Evolutionary conservation across 2,113 vertebrate species (phyloP).

Genomic region (Plecotus auritus): DNA sequence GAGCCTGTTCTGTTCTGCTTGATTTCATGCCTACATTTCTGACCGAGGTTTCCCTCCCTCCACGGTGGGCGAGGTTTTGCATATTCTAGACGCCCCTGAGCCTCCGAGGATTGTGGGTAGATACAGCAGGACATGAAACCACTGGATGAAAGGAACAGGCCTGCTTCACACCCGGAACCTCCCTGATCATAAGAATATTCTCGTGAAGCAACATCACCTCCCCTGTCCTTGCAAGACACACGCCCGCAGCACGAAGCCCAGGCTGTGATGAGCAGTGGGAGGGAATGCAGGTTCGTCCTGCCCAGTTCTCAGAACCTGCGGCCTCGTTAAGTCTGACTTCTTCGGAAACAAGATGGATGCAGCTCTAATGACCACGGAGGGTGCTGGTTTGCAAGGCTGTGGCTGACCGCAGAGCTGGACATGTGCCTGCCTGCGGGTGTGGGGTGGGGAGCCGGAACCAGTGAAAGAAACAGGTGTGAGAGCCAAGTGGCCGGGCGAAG

Average conservation of each 20-base stretch:
- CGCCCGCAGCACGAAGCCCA: background rate
- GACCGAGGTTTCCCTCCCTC: background rate
- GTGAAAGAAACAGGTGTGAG: background rate
- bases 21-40: background rate
- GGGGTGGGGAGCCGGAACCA: background rate
- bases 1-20: background rate
- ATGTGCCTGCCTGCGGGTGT: background rate
- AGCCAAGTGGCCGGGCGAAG: too few species aligned
- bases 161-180: background rate
- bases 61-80: background rate
- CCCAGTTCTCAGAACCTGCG: conserved; percentile 55
- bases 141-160: background rate
- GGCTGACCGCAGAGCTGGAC: background rate
- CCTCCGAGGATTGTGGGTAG: background rate
- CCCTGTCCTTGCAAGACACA: background rate
- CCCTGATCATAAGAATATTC: background rate
- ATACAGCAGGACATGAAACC: background rate
- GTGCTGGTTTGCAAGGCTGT: background rate
- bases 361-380: background rate
- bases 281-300: conserved; percentile 22
- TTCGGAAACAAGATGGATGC: conserved; percentile 22
- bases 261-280: background rate
- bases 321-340: conserved; percentile 12
- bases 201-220: background rate
- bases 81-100: background rate